Conservation (phyloP, 2,888 invertebrate species). For the Theodoxus fluviatilis region DNA sequence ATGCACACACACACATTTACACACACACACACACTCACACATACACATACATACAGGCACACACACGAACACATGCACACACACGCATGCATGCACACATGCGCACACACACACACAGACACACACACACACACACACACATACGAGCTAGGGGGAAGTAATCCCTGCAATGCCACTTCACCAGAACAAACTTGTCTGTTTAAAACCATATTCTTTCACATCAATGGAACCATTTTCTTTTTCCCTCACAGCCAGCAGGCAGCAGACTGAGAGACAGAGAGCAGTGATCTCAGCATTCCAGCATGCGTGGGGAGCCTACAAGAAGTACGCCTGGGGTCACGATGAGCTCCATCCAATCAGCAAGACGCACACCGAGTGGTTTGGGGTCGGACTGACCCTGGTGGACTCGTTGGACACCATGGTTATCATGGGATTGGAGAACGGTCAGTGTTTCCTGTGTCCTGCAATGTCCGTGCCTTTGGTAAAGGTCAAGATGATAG, state of each 20-base stretch:
- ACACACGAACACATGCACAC: slow-evolving; percentile 5
- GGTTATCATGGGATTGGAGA: slow-evolving; percentile 91
- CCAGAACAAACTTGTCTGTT: neutral
- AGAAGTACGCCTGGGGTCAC: slow-evolving; percentile 93
- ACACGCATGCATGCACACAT: neutral
- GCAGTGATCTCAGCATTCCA: slow-evolving; percentile 88
- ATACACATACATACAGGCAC: slow-evolving; percentile 5
- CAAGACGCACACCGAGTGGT: slow-evolving; percentile 88
- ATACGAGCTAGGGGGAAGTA: neutral
- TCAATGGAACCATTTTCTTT: neutral
- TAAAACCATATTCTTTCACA: neutral
- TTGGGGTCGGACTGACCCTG: slow-evolving; percentile 92
- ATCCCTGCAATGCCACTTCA: neutral
- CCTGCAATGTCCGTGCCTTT: neutral
- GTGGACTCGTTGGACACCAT: slow-evolving; percentile 95
- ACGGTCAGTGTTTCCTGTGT: slow-evolving; percentile 71
- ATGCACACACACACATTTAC: neutral
- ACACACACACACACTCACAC: neutral
- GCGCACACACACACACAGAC: slow-evolving; percentile 3
- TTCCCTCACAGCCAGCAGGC: slow-evolving; percentile 66
- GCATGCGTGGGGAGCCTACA: slow-evolving; percentile 95
- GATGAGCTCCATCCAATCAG: slow-evolving; percentile 93
- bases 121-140: slow-evolving; percentile 11
- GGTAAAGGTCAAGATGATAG: no score
- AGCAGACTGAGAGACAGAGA: slow-evolving; percentile 80